These are phyloP conservation scores for Chironex yamaguchii DNA, from an alignment of 30 jellyfish, hydroid and myxozoan species.

Conservation along the genomic window DNA sequence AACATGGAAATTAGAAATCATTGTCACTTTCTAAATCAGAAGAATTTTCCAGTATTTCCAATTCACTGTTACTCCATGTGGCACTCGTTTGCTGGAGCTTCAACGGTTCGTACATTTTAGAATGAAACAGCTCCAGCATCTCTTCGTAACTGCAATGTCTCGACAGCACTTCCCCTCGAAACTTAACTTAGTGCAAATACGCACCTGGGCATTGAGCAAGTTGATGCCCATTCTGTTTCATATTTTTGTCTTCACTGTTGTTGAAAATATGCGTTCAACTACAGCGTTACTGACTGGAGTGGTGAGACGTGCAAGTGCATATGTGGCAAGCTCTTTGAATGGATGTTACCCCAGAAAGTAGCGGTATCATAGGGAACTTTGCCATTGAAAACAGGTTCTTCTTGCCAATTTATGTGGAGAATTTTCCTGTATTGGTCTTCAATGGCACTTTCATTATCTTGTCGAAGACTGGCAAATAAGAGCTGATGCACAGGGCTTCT, in stretches of 20 bases:
- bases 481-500: slow-evolving; percentile 57
- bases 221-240: slow-evolving; percentile 42
- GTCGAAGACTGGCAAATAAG: slow-evolving; percentile 46
- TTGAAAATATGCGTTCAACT: slow-evolving; percentile 68
- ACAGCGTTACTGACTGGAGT: slow-evolving; percentile 82
- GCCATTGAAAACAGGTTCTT: slow-evolving; percentile 58
- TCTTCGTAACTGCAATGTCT: slow-evolving; percentile 36
- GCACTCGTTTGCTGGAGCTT: no score
- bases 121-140: slow-evolving; percentile 33
- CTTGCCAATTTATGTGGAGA: slow-evolving; percentile 64
- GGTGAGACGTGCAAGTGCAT: slow-evolving; percentile 69
- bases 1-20: no score
- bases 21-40: no score
- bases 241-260: slow-evolving; percentile 57
- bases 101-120: slow-evolving; percentile 43
- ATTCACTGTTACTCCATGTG: neutral
- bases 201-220: slow-evolving; percentile 43
- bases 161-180: slow-evolving; percentile 58
- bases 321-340: slow-evolving; percentile 59
- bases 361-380: slow-evolving; percentile 63
- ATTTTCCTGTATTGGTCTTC: slow-evolving; percentile 74
- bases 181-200: slow-evolving; percentile 29
- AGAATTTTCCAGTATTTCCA: neutral
- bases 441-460: slow-evolving; percentile 14
- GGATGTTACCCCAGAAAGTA: slow-evolving; percentile 63